Percentiles rank a stretch among this genome's conserved stretches.
Conservation (phyloP, 2,797 vertebrate species). For the Oreochromis grahami region DNA sequence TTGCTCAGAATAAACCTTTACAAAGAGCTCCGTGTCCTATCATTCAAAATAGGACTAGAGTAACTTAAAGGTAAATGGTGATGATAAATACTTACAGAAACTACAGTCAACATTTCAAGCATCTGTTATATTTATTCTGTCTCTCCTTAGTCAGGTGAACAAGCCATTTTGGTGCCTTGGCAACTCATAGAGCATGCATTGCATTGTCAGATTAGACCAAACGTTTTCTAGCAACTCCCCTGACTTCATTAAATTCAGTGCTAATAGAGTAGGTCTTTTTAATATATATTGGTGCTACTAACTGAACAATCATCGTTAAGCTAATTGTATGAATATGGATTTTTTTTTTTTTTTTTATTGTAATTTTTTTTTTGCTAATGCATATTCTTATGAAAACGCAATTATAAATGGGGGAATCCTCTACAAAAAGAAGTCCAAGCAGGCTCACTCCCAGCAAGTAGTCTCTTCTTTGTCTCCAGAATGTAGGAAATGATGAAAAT, state of each 20-base stretch:
- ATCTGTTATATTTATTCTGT: background rate
- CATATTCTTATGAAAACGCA: background rate
- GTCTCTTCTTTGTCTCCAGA: slow-evolving; percentile 29
- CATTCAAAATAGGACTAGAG: background rate
- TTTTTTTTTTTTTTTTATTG: background rate
- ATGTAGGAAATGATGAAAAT: slow-evolving; percentile 58
- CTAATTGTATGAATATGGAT: background rate
- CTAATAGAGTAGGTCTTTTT: background rate
- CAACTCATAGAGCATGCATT: background rate
- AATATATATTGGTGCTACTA: background rate
- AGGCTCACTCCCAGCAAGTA: slow-evolving; percentile 8
- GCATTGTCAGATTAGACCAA: background rate
- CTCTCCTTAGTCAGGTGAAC: background rate
- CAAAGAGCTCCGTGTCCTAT: background rate
- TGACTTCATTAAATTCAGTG: background rate
- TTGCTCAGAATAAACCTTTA: background rate
- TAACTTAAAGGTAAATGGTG: background rate
- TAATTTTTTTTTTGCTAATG: background rate
- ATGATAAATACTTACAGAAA: background rate
- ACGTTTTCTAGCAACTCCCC: background rate
- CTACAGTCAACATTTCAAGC: background rate
- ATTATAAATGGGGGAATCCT: slow-evolving; percentile 18
- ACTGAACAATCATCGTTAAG: background rate
- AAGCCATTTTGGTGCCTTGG: background rate
- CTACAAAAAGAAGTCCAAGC: background rate